These are phyloP conservation scores for Aphelocoma californica DNA, from an alignment of 2,797 vertebrate genomes.

Conservation along the genomic window DNA sequence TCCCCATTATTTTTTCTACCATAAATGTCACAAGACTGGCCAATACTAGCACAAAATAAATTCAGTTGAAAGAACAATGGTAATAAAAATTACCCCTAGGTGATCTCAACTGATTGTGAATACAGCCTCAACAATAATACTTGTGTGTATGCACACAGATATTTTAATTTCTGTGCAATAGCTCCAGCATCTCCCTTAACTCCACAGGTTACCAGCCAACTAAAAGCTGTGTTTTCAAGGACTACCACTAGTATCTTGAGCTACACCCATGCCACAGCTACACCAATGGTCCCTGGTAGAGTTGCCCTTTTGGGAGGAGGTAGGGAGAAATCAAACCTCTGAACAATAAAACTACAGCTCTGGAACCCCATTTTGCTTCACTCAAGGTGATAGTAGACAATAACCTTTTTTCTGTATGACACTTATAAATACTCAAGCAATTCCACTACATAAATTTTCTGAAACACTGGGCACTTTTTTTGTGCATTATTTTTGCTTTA, in stretches of 20 bases:
- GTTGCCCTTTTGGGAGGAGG: fast-evolving
- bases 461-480: neutral
- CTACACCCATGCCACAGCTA: neutral
- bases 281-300: neutral
- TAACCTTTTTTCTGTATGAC: neutral
- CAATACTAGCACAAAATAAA: neutral
- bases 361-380: fast-evolving
- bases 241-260: neutral
- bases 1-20: neutral
- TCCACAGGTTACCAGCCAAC: neutral
- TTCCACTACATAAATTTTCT: neutral
- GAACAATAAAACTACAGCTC: neutral
- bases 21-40: neutral
- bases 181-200: neutral
- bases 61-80: neutral
- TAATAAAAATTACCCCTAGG: neutral
- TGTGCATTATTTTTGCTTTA: neutral
- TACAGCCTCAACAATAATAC: neutral
- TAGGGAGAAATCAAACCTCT: neutral
- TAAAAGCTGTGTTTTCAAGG: neutral
- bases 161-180: neutral
- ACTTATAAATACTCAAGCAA: neutral
- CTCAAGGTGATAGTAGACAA: neutral
- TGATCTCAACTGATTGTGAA: neutral
- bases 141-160: fast-evolving